These are phyloP conservation scores for Acromyrmex heyeri DNA, from an alignment of 1,140 invertebrate genomes.

Conservation along the genomic window DNA sequence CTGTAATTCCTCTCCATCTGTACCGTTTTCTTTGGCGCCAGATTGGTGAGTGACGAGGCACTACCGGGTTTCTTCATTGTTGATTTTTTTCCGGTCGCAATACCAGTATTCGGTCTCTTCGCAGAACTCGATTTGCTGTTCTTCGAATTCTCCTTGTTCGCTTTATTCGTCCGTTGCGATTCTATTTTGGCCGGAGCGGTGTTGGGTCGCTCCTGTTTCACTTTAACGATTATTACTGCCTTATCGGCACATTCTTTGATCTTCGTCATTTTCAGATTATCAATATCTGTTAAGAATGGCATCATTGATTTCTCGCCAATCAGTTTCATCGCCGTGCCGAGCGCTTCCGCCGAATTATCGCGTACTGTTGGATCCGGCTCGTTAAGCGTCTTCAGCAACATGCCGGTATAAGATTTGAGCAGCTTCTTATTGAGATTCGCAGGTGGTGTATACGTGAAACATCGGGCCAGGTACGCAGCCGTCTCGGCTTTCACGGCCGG, in stretches of 20 bases:
- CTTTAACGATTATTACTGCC: conserved; percentile 93
- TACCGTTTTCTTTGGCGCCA: conserved; percentile 79
- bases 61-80: conserved; percentile 77
- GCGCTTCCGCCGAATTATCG: conserved; percentile 94
- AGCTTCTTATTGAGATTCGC: conserved; percentile 96
- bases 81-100: conserved; percentile 82
- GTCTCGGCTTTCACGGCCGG: conserved; percentile 97
- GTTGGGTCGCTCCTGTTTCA: conserved; percentile 88
- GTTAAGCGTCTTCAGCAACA: conserved; percentile 94
- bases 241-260: conserved; percentile 98
- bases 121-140: conserved; percentile 79
- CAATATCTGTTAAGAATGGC: conserved; percentile 95
- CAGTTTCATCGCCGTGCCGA: conserved; percentile 98
- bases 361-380: conserved; percentile 95
- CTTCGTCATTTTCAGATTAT: conserved; percentile 97
- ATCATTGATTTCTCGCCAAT: conserved; percentile 96
- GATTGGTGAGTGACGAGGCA: conserved; percentile 73
- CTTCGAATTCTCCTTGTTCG: conserved; percentile 75
- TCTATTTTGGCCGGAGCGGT: conserved; percentile 86
- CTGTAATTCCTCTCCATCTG: conserved; percentile 82
- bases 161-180: conserved; percentile 68
- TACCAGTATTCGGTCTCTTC: conserved; percentile 86
- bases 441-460: conserved; percentile 93
- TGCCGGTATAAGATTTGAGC: conserved; percentile 94
- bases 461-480: conserved; percentile 94